phyloP scores from a whole-genome alignment of 2,888 invertebrate species.

The Erynnis tages region DNA sequence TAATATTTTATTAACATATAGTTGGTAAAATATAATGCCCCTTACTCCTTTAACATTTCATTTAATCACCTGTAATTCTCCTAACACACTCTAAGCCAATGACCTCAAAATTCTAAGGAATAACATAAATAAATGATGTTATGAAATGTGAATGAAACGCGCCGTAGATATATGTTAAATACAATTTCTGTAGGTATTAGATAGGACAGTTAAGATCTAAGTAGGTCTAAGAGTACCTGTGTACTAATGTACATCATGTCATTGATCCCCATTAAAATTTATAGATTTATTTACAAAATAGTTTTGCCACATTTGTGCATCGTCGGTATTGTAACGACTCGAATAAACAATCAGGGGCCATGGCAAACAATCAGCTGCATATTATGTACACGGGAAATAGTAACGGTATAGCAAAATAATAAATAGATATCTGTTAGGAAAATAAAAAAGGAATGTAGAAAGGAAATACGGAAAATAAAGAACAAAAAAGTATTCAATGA shows the following conservation, averaged over 20 bases:
- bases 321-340: constrained; percentile 48
- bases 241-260: constrained; percentile 76
- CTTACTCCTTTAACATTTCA: constrained; percentile 71
- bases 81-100: constrained; percentile 50
- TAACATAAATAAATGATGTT: constrained; percentile 35
- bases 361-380: constrained; percentile 13
- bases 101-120: constrained; percentile 44
- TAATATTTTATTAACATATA: constrained; percentile 69
- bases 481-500: constrained; percentile 73
- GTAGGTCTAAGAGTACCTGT: constrained; percentile 74
- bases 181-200: constrained; percentile 52
- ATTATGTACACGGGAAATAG: constrained; percentile 29
- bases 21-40: constrained; percentile 70
- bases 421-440: constrained; percentile 4
- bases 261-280: constrained; percentile 79
- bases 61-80: constrained; percentile 59
- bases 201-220: constrained; percentile 71
- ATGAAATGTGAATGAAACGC: constrained; percentile 54
- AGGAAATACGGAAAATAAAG: constrained; percentile 62
- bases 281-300: constrained; percentile 79
- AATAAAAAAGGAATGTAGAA: constrained; percentile 50
- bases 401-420: constrained; percentile 31
- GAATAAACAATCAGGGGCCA: constrained; percentile 34
- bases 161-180: constrained; percentile 52
- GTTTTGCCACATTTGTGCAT: constrained; percentile 60